A percentile compares a stretch with the other conserved stretches of the same genome.
Conservation (phyloP, 2,888 invertebrate genomes). For the Eupeodes luniger region DNA sequence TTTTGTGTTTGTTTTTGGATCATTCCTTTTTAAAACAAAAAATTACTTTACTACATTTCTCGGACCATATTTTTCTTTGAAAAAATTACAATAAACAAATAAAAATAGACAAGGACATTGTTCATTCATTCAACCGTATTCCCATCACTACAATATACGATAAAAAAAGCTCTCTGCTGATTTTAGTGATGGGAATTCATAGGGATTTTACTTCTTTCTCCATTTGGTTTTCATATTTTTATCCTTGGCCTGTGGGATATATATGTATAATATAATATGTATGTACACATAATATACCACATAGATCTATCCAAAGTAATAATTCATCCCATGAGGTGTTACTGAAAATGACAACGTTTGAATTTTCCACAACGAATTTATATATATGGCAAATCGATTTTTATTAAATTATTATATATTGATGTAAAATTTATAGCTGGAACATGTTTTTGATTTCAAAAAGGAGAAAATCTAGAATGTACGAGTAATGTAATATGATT, state of each 20-base stretch:
- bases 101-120: slow-evolving; percentile 17
- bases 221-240: slow-evolving; percentile 31
- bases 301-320: slow-evolving; percentile 10
- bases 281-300: too few species aligned
- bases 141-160: not conserved
- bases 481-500: not conserved
- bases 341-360: slow-evolving; percentile 54
- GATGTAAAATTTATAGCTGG: slow-evolving; percentile 20
- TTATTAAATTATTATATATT: slow-evolving; percentile 30
- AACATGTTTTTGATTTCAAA: slow-evolving; percentile 37
- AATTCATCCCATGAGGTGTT: slow-evolving; percentile 46
- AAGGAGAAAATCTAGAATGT: not conserved
- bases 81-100: slow-evolving; percentile 28
- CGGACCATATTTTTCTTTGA: slow-evolving; percentile 3
- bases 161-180: not conserved
- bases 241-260: slow-evolving; percentile 55
- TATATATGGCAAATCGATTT: slow-evolving; percentile 38
- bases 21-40: not conserved
- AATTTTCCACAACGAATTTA: slow-evolving; percentile 14
- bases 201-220: not conserved
- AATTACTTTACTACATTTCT: not conserved
- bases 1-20: not conserved
- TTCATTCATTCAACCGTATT: slow-evolving; percentile 3
- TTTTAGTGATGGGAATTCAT: slow-evolving; percentile 16
- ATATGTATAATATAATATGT: not conserved